Conservation (phyloP, 2,797 vertebrate genomes). For the Acanthurus leucopareius region DNA sequence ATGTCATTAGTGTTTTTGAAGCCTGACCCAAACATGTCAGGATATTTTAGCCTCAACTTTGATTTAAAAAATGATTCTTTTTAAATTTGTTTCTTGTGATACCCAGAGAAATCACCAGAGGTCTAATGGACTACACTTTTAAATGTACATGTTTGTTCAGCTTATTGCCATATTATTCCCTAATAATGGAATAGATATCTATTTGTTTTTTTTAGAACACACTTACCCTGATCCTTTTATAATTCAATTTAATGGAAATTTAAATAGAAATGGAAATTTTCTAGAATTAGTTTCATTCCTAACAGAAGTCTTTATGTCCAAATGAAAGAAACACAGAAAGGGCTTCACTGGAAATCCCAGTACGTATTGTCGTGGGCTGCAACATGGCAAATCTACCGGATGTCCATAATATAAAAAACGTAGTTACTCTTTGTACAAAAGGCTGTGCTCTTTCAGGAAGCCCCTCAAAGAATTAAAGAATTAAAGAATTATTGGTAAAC, state of each 20-base stretch:
- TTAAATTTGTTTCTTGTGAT: background rate
- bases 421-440: background rate
- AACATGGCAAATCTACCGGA: background rate
- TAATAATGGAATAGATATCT: background rate
- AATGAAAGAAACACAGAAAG: conserved; percentile 6
- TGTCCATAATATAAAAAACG: too few species aligned
- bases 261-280: too few species aligned
- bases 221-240: background rate
- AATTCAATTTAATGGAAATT: too few species aligned
- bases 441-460: background rate
- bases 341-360: background rate
- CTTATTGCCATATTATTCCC: background rate
- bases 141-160: too few species aligned
- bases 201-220: background rate
- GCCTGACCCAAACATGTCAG: background rate
- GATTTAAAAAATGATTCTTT: background rate
- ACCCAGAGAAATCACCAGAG: background rate
- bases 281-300: too few species aligned
- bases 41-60: background rate
- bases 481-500: background rate
- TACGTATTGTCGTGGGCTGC: background rate
- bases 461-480: background rate
- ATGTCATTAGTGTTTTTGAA: background rate
- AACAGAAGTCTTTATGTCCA: conserved; percentile 1
- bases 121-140: background rate